Percentiles rank a stretch among this genome's conserved stretches.
Conservation (phyloP, 2,113 vertebrate genomes). For the Ploceus nigricollis region DNA sequence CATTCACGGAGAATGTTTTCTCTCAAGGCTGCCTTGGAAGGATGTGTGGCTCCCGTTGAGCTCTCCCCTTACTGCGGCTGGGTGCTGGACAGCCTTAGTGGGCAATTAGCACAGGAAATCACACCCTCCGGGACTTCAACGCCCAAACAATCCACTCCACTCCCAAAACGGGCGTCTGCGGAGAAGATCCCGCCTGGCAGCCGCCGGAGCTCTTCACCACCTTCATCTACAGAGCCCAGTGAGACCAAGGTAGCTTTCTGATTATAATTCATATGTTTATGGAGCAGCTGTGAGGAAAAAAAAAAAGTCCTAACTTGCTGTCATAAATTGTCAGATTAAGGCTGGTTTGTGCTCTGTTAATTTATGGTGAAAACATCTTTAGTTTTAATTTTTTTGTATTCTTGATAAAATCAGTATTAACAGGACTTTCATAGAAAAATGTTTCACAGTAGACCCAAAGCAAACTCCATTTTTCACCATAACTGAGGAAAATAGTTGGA, state of each 20-base stretch:
- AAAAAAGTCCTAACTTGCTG: background rate
- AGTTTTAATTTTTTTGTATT: background rate
- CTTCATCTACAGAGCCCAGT: background rate
- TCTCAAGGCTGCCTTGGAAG: slow-evolving; percentile 67
- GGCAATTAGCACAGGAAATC: background rate
- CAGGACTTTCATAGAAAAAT: fast-evolving
- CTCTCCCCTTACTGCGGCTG: slow-evolving; percentile 70
- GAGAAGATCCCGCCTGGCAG: background rate
- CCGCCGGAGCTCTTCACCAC: background rate
- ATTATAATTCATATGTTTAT: fast-evolving
- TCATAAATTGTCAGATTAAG: background rate
- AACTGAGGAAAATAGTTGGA: background rate
- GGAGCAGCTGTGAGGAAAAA: background rate
- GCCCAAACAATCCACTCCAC: background rate
- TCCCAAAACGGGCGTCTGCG: background rate
- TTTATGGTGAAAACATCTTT: background rate
- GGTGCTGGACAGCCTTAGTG: slow-evolving; percentile 69
- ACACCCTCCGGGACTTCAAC: background rate
- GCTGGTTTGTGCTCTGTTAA: background rate
- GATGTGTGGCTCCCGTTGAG: slow-evolving; percentile 49
- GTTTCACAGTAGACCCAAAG: background rate
- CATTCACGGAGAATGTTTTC: background rate
- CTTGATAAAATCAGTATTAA: background rate
- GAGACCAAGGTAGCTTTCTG: slow-evolving; percentile 49
- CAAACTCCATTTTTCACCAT: background rate